A percentile compares a stretch with the other conserved stretches of the same genome.
Evolutionary conservation across 2,888 invertebrate species (phyloP).

Genomic region (Cordilura impudica): DNA sequence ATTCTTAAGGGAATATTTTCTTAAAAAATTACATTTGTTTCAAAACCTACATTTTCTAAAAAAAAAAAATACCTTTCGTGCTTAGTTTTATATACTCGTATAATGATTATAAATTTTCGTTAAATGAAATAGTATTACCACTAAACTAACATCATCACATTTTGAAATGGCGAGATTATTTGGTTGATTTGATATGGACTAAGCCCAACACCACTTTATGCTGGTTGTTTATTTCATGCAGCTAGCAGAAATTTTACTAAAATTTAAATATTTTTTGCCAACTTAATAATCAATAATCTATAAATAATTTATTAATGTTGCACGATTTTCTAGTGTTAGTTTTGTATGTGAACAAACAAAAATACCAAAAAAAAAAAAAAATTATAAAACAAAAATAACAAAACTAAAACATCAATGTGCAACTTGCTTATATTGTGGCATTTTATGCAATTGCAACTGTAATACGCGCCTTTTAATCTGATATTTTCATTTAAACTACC

Average conservation of each 20-base stretch:
- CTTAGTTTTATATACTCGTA: no score
- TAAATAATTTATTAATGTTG: slow-evolving; percentile 47
- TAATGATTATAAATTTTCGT: no score
- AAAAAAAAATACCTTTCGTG: no score
- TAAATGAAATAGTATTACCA: no score
- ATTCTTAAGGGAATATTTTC: no score
- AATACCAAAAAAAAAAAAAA: neutral
- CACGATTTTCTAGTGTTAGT: slow-evolving; percentile 38
- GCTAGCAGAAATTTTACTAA: neutral
- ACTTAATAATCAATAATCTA: slow-evolving; percentile 46
- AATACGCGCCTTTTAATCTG: slow-evolving; percentile 58
- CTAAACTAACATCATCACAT: no score
- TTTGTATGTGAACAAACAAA: neutral
- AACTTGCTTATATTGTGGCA: slow-evolving; percentile 20
- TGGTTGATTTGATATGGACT: no score
- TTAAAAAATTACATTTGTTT: no score
- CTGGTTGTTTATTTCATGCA: neutral
- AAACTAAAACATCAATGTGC: neutral
- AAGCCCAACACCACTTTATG: no score
- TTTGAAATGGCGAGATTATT: no score
- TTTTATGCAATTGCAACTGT: slow-evolving; percentile 58
- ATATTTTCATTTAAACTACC: slow-evolving; percentile 47
- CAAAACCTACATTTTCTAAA: no score
- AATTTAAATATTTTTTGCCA: neutral
- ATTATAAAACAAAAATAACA: neutral